phyloP scores from a whole-genome alignment of 2,113 vertebrate species.

The Myodes glareolus region DNA sequence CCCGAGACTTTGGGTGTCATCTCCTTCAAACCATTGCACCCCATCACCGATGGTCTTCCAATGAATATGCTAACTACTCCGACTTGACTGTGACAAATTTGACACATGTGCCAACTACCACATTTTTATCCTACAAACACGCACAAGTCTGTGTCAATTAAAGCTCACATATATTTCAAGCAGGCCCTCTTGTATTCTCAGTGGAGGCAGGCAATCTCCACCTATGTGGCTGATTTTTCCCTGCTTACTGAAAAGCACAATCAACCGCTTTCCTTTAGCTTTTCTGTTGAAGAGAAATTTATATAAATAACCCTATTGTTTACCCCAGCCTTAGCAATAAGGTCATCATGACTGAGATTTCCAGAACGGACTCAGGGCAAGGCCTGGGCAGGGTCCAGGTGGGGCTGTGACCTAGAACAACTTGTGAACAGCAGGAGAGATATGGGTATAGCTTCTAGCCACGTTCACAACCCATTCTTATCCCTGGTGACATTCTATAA shows the following conservation, averaged over 20 bases:
- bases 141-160: not conserved
- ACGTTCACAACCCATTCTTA: not conserved
- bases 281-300: not conserved
- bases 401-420: not conserved
- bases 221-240: not conserved
- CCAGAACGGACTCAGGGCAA: not conserved
- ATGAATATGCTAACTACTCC: not conserved
- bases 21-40: not conserved
- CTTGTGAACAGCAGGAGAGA: not conserved
- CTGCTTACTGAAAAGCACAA: too few species aligned
- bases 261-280: not conserved
- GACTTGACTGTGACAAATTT: not conserved
- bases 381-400: not conserved
- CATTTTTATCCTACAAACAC: not conserved
- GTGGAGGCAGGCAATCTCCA: not conserved
- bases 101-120: not conserved
- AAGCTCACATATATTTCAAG: not conserved
- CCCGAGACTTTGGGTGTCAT: not conserved
- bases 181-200: not conserved
- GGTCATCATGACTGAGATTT: not conserved
- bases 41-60: not conserved
- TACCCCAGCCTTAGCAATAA: not conserved
- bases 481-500: not conserved
- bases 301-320: not conserved
- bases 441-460: not conserved